Percentiles rank a stretch among this genome's conserved stretches.
Conservation (phyloP, 2,888 invertebrate genomes). For the Lottia gigantea region DNA sequence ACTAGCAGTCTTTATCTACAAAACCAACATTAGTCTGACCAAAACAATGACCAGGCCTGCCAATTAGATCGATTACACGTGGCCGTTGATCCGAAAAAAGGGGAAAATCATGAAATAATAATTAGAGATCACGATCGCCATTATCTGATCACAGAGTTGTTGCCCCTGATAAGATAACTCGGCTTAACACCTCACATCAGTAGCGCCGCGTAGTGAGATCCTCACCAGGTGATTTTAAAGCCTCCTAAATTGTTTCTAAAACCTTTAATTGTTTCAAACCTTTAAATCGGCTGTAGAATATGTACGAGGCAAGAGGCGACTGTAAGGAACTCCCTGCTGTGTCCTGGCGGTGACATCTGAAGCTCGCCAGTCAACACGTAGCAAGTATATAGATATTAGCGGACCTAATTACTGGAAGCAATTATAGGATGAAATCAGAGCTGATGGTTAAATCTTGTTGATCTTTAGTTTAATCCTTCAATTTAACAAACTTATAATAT, state of each 20-base stretch:
- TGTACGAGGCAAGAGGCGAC: background rate
- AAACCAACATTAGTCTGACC: background rate
- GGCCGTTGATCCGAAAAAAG: background rate
- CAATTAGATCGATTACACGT: background rate
- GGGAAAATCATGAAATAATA: background rate
- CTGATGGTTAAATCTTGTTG: background rate
- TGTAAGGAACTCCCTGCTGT: background rate
- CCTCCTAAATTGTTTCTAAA: background rate
- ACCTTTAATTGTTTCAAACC: background rate
- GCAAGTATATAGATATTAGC: background rate
- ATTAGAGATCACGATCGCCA: background rate
- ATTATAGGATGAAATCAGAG: conserved; percentile 7
- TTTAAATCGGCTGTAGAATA: no score
- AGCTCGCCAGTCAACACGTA: background rate
- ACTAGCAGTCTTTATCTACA: background rate
- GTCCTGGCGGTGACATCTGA: background rate
- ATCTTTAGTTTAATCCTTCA: background rate
- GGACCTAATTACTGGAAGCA: conserved; percentile 4
- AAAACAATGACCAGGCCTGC: background rate
- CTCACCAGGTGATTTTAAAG: background rate
- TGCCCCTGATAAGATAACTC: no score
- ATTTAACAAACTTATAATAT: background rate
- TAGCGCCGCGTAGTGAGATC: background rate
- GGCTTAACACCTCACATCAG: no score
- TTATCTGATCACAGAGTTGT: no score